Evolutionary conservation across 2,888 invertebrate genomes (phyloP), one percentile per base, ranked within the genome.

Genomic region (Athalia cordata): DNA sequence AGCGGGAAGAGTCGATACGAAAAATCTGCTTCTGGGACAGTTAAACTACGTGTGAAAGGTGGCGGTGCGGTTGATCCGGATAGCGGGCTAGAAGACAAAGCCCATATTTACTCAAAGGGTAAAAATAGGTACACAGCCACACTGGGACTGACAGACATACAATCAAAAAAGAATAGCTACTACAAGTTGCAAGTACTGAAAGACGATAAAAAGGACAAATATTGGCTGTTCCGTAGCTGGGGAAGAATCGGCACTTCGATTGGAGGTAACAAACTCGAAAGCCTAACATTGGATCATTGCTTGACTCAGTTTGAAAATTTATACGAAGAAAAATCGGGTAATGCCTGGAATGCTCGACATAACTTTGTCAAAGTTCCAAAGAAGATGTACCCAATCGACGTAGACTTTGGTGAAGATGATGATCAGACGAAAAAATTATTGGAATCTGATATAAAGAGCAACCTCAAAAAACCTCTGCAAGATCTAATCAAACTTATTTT

Each of bases 181-280:
- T 99, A 99, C 91, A 99, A 99, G 88, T 85, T 99, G 75, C 99
- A 99, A 89, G 90, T 99, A 68, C 91, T 99, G 75, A 93, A 98
- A 87, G 91, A 94, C 4, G 97, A 98, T 87, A 90, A 87, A 0
- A 90, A 89, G 29, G 91, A 92, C 9, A 92, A 90, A 92, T 96
- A 91, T 90, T 96, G 95, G 94, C 87, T 98, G 47, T 98, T 97
- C 91, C 94, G 98, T 13, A 93, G 97, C 0, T 99, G 99, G 99
- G 99, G 99, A 9, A 93, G 99, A 79, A 98, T 99, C 83, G 99
- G 99, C 4, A 99, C 99, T 0, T 95, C 95, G 0, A 96, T 98
- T 84, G 99, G 99, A 5, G 93, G 93, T 13, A 92, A 90, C 47
- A 96, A 95, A 87, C 81, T 94, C 2, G 94, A 95, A 49, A 82